Conservation (phyloP, 2,888 invertebrate species). For the Lacanobia wlatinum region DNA sequence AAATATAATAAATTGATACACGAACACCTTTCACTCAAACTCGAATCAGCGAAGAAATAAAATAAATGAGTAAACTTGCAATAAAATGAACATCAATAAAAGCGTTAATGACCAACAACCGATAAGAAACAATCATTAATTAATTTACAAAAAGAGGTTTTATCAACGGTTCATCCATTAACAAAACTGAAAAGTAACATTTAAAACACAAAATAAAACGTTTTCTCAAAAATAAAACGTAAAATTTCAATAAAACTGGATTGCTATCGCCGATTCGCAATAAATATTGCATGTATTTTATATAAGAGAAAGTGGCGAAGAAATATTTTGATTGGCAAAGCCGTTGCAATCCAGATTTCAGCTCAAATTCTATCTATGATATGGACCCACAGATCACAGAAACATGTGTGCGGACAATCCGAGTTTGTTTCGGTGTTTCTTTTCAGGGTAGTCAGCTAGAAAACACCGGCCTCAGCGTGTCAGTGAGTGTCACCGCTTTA, state of each 20-base stretch:
- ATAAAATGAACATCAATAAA: constrained; percentile 1
- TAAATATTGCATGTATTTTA: constrained; percentile 53
- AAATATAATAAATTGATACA: not conserved
- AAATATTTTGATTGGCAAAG: constrained; percentile 60
- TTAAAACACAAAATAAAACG: constrained; percentile 3
- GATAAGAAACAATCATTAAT: constrained; percentile 23
- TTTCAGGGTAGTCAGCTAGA: too few relatives aligned
- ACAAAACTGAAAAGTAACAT: not conserved
- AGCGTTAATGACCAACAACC: not conserved
- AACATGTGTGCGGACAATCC: not conserved
- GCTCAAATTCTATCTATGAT: constrained; percentile 37
- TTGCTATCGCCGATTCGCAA: constrained; percentile 37
- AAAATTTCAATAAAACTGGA: constrained; percentile 14
- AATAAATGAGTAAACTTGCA: not conserved
- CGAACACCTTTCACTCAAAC: constrained; percentile 32
- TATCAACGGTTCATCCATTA: not conserved
- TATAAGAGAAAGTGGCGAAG: constrained; percentile 60
- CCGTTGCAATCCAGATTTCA: constrained; percentile 49
- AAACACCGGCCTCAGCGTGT: too few relatives aligned
- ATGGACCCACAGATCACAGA: constrained; percentile 10
- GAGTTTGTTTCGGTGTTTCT: not conserved
- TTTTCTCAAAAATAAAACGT: constrained; percentile 11
- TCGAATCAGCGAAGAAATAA: not conserved
- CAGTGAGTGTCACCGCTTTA: too few relatives aligned
- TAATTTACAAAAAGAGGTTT: not conserved